Evolutionary conservation across 2,888 invertebrate species (phyloP), one percentile per base, ranked within the genome.

Genomic region (Pseudoips prasinana): DNA sequence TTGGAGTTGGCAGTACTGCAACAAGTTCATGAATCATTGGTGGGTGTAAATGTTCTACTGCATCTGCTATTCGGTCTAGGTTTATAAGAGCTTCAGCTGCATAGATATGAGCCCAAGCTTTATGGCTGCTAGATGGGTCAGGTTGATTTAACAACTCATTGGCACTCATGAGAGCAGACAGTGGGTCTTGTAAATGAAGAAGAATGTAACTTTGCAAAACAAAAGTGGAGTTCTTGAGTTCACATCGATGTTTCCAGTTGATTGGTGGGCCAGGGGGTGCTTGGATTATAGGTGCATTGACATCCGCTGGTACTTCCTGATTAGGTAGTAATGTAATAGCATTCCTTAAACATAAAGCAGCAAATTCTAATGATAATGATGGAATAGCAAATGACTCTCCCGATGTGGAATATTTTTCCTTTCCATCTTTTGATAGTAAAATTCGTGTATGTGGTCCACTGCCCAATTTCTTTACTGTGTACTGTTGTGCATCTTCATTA

Each of bases 341-440:
- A 83, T 97, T 98, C 49, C 94, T 92, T 33, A 98, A 81, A 78
- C 98, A 98, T 11, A 97, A 81, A 0, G 94, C 93, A 2, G 96
- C 97, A 89, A 98, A 98, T 83, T 97, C 96, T 54, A 98, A 79
- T 4, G 95, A 96, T 3, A 96, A 92, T 29, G 95, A 94, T 8
- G 97, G 97, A 51, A 96, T 95, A 1, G 96, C 96, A 63, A 94
- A 94, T 0, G 95, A 94, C 58, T 94, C 92, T 29, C 92, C 92
- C 48, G 89, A 73, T 10, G 78, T 73, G 9, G 84, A 73, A 54
- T 83, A 84, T 43, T 79, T 85, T 4, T 85, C 82, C 57, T 80
- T 82, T 17, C 61, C 66, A 51, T 86, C 85, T 48, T 76, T 84
- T 20, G 82, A 66, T 24, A 86, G 46, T 27, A 86, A 58, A 10